Evolutionary conservation across 2,113 vertebrate genomes (phyloP), one percentile per base, ranked within the genome.

Genomic region (Cephalopholis sonnerati): DNA sequence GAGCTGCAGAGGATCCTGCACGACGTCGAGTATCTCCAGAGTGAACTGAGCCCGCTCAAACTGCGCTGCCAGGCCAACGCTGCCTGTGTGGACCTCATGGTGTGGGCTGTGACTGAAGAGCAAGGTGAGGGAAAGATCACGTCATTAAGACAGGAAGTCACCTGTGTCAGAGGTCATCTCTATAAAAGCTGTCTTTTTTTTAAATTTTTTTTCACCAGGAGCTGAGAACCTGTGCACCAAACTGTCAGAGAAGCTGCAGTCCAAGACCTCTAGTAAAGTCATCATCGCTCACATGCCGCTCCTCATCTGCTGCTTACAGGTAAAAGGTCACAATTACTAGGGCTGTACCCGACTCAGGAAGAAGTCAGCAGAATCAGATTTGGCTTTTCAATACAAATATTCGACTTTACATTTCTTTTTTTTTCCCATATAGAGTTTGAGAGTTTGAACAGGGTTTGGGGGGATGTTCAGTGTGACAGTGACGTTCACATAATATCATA

Each of bases 211-310:
- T 75, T 12, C 46, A 57, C 62, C 85, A 99, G 98, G 97, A 87
- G 98, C 98, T 27, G 98, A 99, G 93, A 99, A 98, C 85, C 95
- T 99, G 79, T 99, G 98, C 91, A 97, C 97, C 89, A 99, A 98
- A 74, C 94, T 99, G 1, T 99, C 98, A 0, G 98, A 99, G 93
- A 99, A 99, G 89, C 94, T 99, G 41, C 98, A 99, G 94, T 99
- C 98, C 0, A 99, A 99, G 96, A 99, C 97, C 0, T 99, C 98
- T 85, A 99, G 98, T 91, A 99, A 99, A 94, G 96, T 99, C 79
- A 98, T 99, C 91, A 99, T 99, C n/a, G 98, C 98, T n/a, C 98
- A 99, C 93, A 96, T 99, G 95, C 98, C 98, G 0, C 93, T 99
- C 54, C 96, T 99, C 3, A 97, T 99, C 82, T 99, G 98, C 95